Evolutionary conservation across 2,113 vertebrate genomes (phyloP), one percentile per base, ranked within the genome.

Genomic region (Cyrtonyx montezumae): DNA sequence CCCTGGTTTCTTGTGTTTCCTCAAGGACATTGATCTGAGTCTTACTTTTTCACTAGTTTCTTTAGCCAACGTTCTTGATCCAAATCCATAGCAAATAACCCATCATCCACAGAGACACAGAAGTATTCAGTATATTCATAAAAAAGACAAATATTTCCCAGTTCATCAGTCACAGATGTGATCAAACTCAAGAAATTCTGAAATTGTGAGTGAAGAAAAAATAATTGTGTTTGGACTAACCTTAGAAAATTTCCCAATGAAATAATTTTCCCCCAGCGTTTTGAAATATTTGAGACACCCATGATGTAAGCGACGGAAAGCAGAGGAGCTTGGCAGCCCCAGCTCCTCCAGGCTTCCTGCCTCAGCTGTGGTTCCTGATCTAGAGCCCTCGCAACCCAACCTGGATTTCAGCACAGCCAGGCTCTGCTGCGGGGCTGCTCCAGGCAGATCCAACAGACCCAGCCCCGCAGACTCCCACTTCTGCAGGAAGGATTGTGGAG

Each of bases 11-110:
- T 93, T 93, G 76, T 42, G 32, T 86, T 96, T 95, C 92, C 89
- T 93, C 88, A 94, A 87, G 69, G 69, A 87, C 80, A 37, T 81
- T 45, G 83, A 90, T 88, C 84, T 58, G 73, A 93, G 80, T 92
- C 62, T 86, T 71, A 81, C 76, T 65, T 40, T 87, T 86, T 84
- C 77, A 45, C 66, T 75, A 48, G 77, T 21, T 86, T 36, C 77
- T 86, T 91, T 58, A 78, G 83, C 48, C 68, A 84, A 45, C 36
- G 69, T 84, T 78, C 83, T 93, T 87, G 90, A 96, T 94, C 74
- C 77, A 87, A 78, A 81, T 84, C 90, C 95, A 90, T 36, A 90
- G 93, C 82, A 94, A 96, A 94, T 88, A 96, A 84, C 48, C 86
- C 78, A 68, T 93, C 94, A 90, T 91, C 80, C 88, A 66, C 86